Conservation (phyloP, 2,113 vertebrate species). For the Progne subis region DNA sequence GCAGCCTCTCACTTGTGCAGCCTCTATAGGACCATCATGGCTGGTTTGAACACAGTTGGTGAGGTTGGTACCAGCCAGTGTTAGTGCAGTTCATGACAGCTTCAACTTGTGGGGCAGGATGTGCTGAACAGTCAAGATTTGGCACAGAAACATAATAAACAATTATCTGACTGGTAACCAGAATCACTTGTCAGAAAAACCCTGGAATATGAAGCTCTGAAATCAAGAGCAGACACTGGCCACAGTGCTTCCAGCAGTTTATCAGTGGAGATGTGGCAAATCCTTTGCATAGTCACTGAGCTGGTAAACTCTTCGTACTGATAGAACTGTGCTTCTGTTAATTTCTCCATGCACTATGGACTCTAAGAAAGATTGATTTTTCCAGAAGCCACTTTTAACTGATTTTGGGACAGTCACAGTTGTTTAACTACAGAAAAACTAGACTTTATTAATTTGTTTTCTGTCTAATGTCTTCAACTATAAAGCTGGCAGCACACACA, state of each 20-base stretch:
- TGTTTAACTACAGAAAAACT: constrained; percentile 29
- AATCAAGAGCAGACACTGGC: neutral
- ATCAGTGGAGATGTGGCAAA: neutral
- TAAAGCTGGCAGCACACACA: neutral
- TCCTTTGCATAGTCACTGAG: neutral
- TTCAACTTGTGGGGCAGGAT: neutral
- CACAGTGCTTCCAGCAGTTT: neutral
- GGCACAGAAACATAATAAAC: neutral
- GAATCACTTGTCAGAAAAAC: neutral
- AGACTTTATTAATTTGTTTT: constrained; percentile 30
- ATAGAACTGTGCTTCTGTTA: neutral
- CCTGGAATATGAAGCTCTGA: neutral
- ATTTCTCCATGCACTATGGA: neutral
- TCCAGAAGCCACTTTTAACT: neutral
- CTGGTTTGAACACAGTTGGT: neutral
- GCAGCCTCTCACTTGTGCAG: neutral
- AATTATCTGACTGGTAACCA: neutral
- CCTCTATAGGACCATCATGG: neutral
- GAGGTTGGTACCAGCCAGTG: neutral
- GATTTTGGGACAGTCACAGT: neutral
- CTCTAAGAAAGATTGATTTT: neutral
- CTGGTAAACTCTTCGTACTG: neutral
- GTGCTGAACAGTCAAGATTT: neutral
- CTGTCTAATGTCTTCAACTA: neutral
- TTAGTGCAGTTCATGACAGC: neutral